Evolutionary conservation across 2,113 vertebrate species (phyloP), one percentile per base, ranked within the genome.

Genomic region (Kryptolebias marmoratus): DNA sequence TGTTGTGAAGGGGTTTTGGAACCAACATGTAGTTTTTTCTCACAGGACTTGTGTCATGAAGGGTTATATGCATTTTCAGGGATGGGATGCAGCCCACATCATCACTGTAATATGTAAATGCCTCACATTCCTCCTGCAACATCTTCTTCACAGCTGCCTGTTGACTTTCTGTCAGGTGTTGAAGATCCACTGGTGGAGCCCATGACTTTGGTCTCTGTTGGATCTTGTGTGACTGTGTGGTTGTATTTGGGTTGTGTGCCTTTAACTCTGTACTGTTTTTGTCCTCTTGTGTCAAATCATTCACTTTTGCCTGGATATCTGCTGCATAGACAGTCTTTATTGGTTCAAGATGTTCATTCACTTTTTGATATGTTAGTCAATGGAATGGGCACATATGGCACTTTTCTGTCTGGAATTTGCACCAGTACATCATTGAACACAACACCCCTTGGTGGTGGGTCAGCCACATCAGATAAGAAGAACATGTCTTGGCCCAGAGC

Each of bases 41-140:
- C 2, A 65, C 63, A 8, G 48, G 48, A 27, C 28, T 65, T 1
- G 11, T 39, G 16, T 53, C 63, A 53, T 65, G 63, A 12, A 65
- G 63, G 18, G 30, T 52, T 22, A 65, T 53, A 27, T 65, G 63
- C 48, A 65, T 65, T 9, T 52, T 28, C n/a, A 67, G 52, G 3
- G 52, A 67, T 10, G 64, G 64, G 5, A 67, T 54, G 9, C 36
- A 44, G 52, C 64, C 64, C n/a, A 55, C 22, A 44, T 67, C 36
- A 7, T 67, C 64, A 11, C n/a, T 42, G n/a, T 67, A n/a, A 18
- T 16, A 55, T 18, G 64, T n/a, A 44, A 66, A 66, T 11, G 30
- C 67, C 55, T 69, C 67, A 59, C 67, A 69, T 69, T 69, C 55
- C n/a, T 69, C 55, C 18, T 14, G 3, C 16, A 68, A 47, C 44